Evolutionary conservation across 2,797 vertebrate genomes (phyloP).

Genomic region (Arnoldichthys spilopterus): DNA sequence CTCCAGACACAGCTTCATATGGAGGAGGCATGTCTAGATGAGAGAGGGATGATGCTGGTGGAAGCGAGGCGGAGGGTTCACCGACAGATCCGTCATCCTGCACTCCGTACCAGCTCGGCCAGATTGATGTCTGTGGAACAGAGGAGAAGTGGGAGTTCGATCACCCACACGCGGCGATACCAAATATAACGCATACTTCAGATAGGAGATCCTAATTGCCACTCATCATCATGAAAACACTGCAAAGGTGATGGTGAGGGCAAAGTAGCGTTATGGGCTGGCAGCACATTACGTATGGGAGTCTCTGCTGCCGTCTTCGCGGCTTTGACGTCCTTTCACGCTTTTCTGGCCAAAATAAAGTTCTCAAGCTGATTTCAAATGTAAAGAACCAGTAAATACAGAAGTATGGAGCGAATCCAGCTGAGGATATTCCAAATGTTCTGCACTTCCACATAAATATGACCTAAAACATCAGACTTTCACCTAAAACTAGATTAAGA

Average conservation of each 20-base stretch:
- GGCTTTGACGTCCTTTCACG: too few species aligned
- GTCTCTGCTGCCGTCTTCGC: too few species aligned
- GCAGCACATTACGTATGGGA: too few species aligned
- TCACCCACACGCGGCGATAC: conserved; percentile 24
- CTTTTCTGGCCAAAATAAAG: too few species aligned
- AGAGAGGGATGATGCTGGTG: conserved; percentile 81
- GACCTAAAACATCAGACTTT: too few species aligned
- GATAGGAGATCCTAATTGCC: not conserved
- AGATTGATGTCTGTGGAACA: conserved; percentile 77
- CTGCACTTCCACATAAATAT: too few species aligned
- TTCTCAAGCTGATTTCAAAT: too few species aligned
- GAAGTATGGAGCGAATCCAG: too few species aligned
- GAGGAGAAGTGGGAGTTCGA: conserved; percentile 36
- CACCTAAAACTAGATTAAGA: too few species aligned
- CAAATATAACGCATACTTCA: conserved; percentile 26
- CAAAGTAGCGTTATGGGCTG: too few species aligned
- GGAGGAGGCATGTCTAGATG: conserved; percentile 85
- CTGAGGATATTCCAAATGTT: too few species aligned
- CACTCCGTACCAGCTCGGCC: conserved; percentile 83
- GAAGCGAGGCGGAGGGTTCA: conserved; percentile 78
- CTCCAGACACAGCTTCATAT: conserved; percentile 83
- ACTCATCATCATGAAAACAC: not conserved
- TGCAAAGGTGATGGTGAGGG: not conserved
- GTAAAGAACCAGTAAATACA: too few species aligned
- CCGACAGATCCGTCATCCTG: conserved; percentile 82